Evolutionary conservation across 2,797 vertebrate species (phyloP), one percentile per base, ranked within the genome.

Genomic region (Scleropages formosus): DNA sequence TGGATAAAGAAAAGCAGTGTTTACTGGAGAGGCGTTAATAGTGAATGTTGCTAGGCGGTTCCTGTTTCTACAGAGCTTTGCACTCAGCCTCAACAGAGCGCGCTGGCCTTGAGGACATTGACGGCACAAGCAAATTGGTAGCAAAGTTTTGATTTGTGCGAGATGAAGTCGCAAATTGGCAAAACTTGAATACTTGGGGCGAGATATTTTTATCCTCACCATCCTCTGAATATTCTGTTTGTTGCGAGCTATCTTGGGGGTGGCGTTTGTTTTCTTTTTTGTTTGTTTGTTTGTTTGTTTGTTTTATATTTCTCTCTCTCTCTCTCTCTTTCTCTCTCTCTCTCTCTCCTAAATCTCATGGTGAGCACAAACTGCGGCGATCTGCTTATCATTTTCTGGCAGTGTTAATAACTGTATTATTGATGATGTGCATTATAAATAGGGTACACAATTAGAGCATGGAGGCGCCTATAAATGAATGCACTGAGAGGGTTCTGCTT

Each of bases 111-210:
- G 80, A 78, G 84, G 83, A 84, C 83, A 83, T 78, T 77, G 2
- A 77, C 11, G 83, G 77, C 72, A 74, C 84, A 75, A 80, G 75
- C 78, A 87, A 89, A 87, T 85, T 82, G 78, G 85, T 83, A 74
- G 82, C 82, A 86, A 84, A 88, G 87, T n/a, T 89, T 85, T 84
- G 81, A 89, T 88, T 88, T 79, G 81, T 79, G 64, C 75, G 77
- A 79, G 75, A 51, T 39, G 61, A 75, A 80, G 75, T 82, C 84
- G 82, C 80, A 83, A 80, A 81, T 72, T 79, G 82, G 76, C 81
- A 80, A 86, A 85, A 86, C 78, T 84, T 61, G 46, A 83, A 85
- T 83, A 87, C 85, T 87, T 78, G 73, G 59, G 81, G 85, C 74
- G 75, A 83, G 75, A 83, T 78, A 73, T 82, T 85, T 86, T 78